Conservation (phyloP, 2,888 invertebrate genomes). For the Drosophila parthenogenetica region DNA sequence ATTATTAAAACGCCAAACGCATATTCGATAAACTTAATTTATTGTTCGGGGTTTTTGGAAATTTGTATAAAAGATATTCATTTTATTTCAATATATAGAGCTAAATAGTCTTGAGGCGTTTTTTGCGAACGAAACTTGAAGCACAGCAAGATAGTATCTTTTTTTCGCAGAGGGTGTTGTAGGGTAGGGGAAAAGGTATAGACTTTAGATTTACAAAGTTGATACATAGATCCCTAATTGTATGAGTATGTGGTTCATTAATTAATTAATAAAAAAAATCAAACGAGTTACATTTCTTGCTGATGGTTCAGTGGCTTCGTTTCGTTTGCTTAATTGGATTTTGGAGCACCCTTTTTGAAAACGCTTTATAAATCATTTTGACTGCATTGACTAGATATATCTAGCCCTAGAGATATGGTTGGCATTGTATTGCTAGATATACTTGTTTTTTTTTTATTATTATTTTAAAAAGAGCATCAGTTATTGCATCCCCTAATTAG, state of each 20-base stretch:
- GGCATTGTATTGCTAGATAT: slow-evolving; percentile 81
- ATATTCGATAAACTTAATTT: slow-evolving; percentile 76
- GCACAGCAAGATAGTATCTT: slow-evolving; percentile 20
- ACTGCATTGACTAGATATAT: slow-evolving; percentile 84
- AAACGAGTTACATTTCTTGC: slow-evolving; percentile 69
- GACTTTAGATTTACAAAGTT: slow-evolving; percentile 60
- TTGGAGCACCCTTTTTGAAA: slow-evolving; percentile 57
- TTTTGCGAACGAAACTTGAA: slow-evolving; percentile 11
- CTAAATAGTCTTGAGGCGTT: slow-evolving; percentile 69
- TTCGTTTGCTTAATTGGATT: slow-evolving; percentile 13
- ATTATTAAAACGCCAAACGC: slow-evolving; percentile 13
- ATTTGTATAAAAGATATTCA: slow-evolving; percentile 63
- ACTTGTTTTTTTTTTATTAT: slow-evolving; percentile 12
- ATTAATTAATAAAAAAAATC: slow-evolving; percentile 67
- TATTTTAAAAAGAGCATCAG: slow-evolving; percentile 55
- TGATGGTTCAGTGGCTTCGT: slow-evolving; percentile 60
- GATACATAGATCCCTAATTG: slow-evolving; percentile 68
- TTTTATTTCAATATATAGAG: slow-evolving; percentile 68
- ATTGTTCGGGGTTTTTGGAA: slow-evolving; percentile 66
- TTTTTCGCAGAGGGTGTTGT: neutral
- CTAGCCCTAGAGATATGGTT: slow-evolving; percentile 84
- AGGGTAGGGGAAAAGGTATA: slow-evolving; percentile 19
- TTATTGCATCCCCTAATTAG: slow-evolving; percentile 55
- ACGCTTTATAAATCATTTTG: slow-evolving; percentile 68
- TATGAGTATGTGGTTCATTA: slow-evolving; percentile 73